Base-by-base conservation (phyloP, 2,888 invertebrate genomes). In the Spilosoma lubricipeda region DNA sequence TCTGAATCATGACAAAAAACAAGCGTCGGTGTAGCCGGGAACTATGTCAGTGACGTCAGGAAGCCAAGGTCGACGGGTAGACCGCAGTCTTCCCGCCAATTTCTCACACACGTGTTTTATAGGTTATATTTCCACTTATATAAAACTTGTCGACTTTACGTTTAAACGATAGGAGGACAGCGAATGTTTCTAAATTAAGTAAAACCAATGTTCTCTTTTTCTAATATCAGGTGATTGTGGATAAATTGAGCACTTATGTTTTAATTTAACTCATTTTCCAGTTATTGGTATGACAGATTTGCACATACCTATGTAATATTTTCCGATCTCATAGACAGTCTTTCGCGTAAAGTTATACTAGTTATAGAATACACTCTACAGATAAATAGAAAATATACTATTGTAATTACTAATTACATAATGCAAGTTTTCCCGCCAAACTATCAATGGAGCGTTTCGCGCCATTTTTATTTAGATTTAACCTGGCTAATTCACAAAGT, bases 41-140 rank as follows among this genome's bases (percentile, higher is more conserved):
- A 95, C 92, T 94, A 94, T 93, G 94, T 93, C 93, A 94, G 87
- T 95, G 94, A 94, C 94, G 95, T 94, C 92, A 93, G 84, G 89
- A 85, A 80, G 79, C 89, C 95, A 95, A 95, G 95, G 95, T 89
- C 95, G 92, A 90, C 94, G 86, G 91, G 92, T 92, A 85, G 85
- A 89, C 86, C 88, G 85, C 68, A 71, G 74, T 79, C 80, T 93
- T 95, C 94, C 95, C 95, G 95, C 95, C 95, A 93, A 95, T 89
- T 89, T 79, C 76, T 72, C 63, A 78, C 78, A 79, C 84, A 80
- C 77, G 76, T 87, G 86, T 91, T 74, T 79, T 79, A 74, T 79
- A 85, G 85, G 85, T 85, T 85, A 85, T 81, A 90, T 91, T 91
- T 70, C 13, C 39, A 27, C 84, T 80, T 67, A 74, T 76, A 76